Conservation (phyloP, 2,113 vertebrate genomes). For the Scatophagus argus region DNA sequence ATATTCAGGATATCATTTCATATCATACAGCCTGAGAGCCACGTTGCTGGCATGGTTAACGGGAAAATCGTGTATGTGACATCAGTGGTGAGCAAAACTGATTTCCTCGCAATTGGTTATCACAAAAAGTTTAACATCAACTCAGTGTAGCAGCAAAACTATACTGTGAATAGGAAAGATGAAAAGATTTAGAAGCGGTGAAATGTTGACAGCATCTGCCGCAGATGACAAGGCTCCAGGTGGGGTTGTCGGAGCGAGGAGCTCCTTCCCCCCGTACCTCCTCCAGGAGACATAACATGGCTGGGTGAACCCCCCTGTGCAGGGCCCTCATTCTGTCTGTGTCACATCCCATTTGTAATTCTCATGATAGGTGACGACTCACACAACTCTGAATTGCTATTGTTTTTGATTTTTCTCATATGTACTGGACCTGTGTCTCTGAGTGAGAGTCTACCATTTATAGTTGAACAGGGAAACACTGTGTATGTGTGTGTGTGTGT, state of each 20-base stretch:
- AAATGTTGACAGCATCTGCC: conserved; percentile 34
- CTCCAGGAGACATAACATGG: conserved; percentile 60
- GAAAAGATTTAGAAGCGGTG: conserved; percentile 20
- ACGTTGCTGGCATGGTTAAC: too few relatives aligned
- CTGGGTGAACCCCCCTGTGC: conserved; percentile 48
- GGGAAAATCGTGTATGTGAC: conserved; percentile 27
- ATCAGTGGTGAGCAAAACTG: conserved; percentile 3
- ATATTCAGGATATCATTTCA: background rate
- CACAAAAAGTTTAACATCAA: conserved; percentile 14
- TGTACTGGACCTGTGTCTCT: background rate
- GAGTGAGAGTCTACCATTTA: background rate
- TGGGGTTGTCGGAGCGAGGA: conserved; percentile 59
- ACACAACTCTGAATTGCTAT: conserved; percentile 6
- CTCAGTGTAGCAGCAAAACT: background rate
- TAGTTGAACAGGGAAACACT: background rate
- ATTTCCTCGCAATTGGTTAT: conserved; percentile 12
- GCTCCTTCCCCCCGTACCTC: conserved; percentile 52
- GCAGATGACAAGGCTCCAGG: conserved; percentile 60
- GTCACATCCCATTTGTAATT: conserved; percentile 63
- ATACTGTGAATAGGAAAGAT: conserved; percentile 10
- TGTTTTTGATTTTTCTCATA: conserved; percentile 20
- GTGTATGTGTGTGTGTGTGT: background rate
- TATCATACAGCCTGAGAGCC: too few relatives aligned
- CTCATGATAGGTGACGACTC: conserved; percentile 20
- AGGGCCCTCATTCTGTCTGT: conserved; percentile 49